Percentiles rank a stretch among this genome's conserved stretches.
Evolutionary conservation across 2,797 vertebrate species (phyloP).

Genomic region (Melanotaenia boesemani): DNA sequence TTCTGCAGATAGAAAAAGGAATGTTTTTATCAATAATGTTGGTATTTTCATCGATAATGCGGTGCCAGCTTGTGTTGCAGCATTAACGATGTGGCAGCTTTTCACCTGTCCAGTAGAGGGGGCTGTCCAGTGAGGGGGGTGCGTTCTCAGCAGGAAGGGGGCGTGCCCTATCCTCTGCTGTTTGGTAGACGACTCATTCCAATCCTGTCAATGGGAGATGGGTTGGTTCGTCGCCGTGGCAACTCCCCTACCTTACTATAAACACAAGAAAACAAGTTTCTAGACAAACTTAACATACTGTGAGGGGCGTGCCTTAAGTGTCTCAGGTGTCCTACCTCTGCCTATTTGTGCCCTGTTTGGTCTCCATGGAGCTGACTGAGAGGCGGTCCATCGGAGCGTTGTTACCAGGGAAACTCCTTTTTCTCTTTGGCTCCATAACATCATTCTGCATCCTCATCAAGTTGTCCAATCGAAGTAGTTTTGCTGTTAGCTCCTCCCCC

Average conservation of each 20-base stretch:
- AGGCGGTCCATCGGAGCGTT: conserved; percentile 89
- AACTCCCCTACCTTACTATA: conserved; percentile 84
- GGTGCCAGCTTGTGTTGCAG: too few relatives aligned
- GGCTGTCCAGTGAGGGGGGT: neutral
- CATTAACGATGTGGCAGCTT: fast-evolving
- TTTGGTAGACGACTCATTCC: conserved; percentile 85
- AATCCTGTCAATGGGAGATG: conserved; percentile 90
- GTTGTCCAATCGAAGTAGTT: conserved; percentile 83
- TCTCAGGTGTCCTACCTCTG: conserved; percentile 53
- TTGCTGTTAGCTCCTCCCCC: conserved; percentile 73
- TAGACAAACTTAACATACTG: neutral
- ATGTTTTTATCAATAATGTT: too few relatives aligned
- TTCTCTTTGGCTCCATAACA: conserved; percentile 91
- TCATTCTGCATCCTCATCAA: conserved; percentile 89
- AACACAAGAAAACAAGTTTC: conserved; percentile 1
- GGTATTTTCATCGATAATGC: neutral
- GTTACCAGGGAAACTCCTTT: conserved; percentile 91
- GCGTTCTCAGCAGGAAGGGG: neutral
- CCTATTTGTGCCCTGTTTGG: conserved; percentile 83
- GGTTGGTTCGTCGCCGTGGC: conserved; percentile 83
- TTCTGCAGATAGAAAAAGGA: conserved; percentile 39
- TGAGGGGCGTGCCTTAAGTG: neutral
- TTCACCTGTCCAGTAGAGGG: conserved; percentile 57
- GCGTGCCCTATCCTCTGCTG: conserved; percentile 82
- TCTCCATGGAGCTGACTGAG: conserved; percentile 83